Conservation (phyloP, 2,888 invertebrate genomes). For the Phrixothrix hirtus region DNA sequence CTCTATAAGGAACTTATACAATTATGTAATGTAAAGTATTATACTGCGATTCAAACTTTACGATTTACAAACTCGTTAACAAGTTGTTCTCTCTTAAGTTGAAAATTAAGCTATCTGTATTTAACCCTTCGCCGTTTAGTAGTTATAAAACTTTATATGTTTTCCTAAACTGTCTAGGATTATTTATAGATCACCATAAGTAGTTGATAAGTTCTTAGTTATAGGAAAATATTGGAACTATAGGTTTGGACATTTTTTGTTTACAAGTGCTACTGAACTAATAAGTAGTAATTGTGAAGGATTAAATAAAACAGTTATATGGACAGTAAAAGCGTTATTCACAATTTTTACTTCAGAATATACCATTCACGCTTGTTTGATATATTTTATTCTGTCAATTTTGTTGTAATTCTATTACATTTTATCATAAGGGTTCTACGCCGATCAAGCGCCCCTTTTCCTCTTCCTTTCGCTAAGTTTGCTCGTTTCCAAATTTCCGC, state of each 20-base stretch:
- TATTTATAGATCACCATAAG: too few relatives aligned
- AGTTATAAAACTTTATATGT: slow-evolving; percentile 28
- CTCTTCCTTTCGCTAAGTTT: slow-evolving; percentile 22
- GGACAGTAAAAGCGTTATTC: too few relatives aligned
- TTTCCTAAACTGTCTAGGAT: slow-evolving; percentile 19
- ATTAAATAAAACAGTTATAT: too few relatives aligned
- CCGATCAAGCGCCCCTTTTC: slow-evolving; percentile 13
- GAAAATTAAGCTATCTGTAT: slow-evolving; percentile 49
- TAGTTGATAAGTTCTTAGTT: too few relatives aligned
- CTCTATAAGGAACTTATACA: slow-evolving; percentile 21
- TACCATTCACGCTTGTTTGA: too few relatives aligned
- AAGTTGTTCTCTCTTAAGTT: slow-evolving; percentile 49
- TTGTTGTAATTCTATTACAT: slow-evolving; percentile 10
- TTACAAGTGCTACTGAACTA: too few relatives aligned
- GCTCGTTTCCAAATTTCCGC: slow-evolving; percentile 22
- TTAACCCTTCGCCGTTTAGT: slow-evolving; percentile 35
- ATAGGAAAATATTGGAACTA: too few relatives aligned
- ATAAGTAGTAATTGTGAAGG: too few relatives aligned
- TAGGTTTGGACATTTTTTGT: too few relatives aligned
- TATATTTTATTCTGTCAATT: too few relatives aligned
- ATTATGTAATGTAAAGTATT: slow-evolving; percentile 38
- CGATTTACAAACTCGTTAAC: slow-evolving; percentile 53
- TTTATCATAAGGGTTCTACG: slow-evolving; percentile 7
- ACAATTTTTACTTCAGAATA: too few relatives aligned
- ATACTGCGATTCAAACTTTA: slow-evolving; percentile 47